phyloP scores from a whole-genome alignment of 2,888 invertebrate genomes.

The Habrosyne pyritoides region DNA sequence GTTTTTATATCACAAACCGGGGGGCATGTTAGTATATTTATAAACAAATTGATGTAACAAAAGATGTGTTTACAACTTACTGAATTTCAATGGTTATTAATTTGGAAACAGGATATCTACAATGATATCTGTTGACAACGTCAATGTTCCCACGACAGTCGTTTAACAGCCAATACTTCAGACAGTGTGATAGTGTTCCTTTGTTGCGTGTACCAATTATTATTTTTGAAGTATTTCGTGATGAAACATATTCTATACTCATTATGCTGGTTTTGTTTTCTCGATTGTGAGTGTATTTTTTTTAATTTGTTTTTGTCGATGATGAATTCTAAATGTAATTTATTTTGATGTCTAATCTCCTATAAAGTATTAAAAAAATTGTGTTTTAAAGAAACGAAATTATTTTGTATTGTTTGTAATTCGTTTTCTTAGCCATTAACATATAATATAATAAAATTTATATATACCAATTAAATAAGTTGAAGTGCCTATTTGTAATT shows the following conservation, averaged over 20 bases:
- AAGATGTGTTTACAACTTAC: background rate
- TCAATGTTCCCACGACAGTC: background rate
- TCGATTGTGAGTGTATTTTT: background rate
- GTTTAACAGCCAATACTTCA: background rate
- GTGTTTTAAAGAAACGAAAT: too few relatives aligned
- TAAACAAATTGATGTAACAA: background rate
- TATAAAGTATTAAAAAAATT: too few relatives aligned
- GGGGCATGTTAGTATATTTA: conserved; percentile 22
- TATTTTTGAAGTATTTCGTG: background rate
- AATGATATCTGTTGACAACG: background rate
- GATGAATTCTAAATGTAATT: too few relatives aligned
- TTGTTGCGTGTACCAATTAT: background rate
- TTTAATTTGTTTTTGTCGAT: conserved; percentile 7
- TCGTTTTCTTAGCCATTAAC: too few relatives aligned
- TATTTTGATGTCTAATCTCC: too few relatives aligned
- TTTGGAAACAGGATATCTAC: background rate
- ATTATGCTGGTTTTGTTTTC: background rate
- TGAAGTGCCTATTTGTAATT: too few relatives aligned
- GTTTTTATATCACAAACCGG: too few relatives aligned
- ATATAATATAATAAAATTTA: too few relatives aligned
- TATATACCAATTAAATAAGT: too few relatives aligned
- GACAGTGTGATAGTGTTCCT: background rate
- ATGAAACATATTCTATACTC: background rate
- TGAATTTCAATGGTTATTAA: background rate
- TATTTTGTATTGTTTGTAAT: too few relatives aligned